Evolutionary conservation across 1,140 invertebrate genomes (phyloP).

Genomic region (Ceratosolen solmsi): DNA sequence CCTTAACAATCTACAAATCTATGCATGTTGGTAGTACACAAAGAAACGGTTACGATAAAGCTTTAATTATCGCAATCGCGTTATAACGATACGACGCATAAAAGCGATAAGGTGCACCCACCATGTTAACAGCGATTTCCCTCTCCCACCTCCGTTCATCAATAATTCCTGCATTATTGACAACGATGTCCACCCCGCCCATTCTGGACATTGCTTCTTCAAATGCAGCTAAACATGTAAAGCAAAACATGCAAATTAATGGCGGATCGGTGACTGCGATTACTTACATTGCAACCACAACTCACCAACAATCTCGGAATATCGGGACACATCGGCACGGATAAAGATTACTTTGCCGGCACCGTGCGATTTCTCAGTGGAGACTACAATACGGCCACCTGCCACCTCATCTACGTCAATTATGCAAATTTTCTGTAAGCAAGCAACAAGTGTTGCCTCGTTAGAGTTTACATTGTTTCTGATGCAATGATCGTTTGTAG

Average conservation of each 20-base stretch:
- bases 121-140: constrained; percentile 70
- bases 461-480: too few species aligned
- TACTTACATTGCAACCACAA: neutral
- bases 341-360: constrained; percentile 61
- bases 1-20: too few species aligned
- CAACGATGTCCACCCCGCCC: constrained; percentile 74
- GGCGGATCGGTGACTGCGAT: too few species aligned
- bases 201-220: neutral
- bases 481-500: too few species aligned
- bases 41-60: too few species aligned
- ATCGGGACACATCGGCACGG: constrained; percentile 60
- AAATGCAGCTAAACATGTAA: constrained; percentile 12
- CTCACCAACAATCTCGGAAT: constrained; percentile 59
- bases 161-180: constrained; percentile 78
- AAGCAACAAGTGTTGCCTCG: too few species aligned
- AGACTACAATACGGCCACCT: constrained; percentile 51
- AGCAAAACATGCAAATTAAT: neutral
- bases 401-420: constrained; percentile 59
- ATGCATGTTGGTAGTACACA: too few species aligned
- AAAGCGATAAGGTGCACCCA: constrained; percentile 54
- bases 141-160: constrained; percentile 72
- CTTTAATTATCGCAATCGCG: too few species aligned
- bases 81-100: too few species aligned
- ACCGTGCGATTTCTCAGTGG: constrained; percentile 60
- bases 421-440: constrained; percentile 63